Base-by-base conservation (phyloP, 1,140 invertebrate species). In the Lysiphlebus fabarum region DNA sequence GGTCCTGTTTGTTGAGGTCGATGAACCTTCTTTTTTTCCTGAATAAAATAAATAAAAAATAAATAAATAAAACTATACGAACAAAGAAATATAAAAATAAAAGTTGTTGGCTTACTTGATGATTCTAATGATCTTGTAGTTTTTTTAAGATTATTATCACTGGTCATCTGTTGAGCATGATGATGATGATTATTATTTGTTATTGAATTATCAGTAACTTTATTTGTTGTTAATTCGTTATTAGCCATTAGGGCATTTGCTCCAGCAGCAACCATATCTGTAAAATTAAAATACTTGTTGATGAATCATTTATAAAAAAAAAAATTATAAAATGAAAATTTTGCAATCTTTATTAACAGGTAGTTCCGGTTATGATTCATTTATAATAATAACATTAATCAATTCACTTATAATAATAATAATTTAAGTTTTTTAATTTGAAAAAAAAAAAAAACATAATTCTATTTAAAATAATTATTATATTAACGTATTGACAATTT, bases 231-330 rank as follows among this genome's bases (percentile, higher is more conserved):
- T 26, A 1, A 26, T 26, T 69, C 69, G 47, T 65, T 69, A 57
- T 69, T 65, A 64, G 69, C 65, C 68, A 72, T 71, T 61, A 72
- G 66, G 62, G 67, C 64, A 41, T 63, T 67, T 14, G 63, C 68
- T 50, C 70, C 69, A 53, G 65, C 67, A 66, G 70, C 69, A 67
- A 72, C 70, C 70, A 72, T 72, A n/a, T 61, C 62, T 57, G 47
- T n/a, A 56, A 58, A 42, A 26, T 26, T 4, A 26, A 26, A 26
- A 26, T 26, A 26, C 17, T 26, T 26, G 17, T 26, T 26, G 17
- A 26, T 26, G 17, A 26, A 26, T 26, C 17, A 26, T 26, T 26
- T 26, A 26, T 26, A n/a, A n/a, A n/a, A n/a, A n/a, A n/a, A n/a
- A n/a, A n/a, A n/a, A n/a, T n/a, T n/a, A 26, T 26, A 26, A 26